phyloP scores from a whole-genome alignment of 1,140 invertebrate genomes.

The Camponotus vicinus region DNA sequence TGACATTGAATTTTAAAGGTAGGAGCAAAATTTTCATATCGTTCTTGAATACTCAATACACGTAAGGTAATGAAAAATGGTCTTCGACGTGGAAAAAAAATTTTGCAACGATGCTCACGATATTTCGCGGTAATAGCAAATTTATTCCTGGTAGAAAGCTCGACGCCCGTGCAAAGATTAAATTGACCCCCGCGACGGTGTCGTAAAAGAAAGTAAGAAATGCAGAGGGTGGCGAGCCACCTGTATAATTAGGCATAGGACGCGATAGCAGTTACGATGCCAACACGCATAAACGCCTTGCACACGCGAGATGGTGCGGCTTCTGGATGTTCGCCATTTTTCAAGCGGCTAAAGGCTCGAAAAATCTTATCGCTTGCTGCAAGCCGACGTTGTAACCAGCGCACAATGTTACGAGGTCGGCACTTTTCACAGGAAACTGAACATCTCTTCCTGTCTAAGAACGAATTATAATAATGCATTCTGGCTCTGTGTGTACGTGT shows the following conservation, averaged over 20 bases:
- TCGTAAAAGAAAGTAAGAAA: slow-evolving; percentile 58
- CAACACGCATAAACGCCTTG: slow-evolving; percentile 67
- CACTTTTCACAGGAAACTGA: slow-evolving; percentile 43
- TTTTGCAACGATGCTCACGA: slow-evolving; percentile 18
- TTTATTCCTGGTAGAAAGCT: slow-evolving; percentile 52
- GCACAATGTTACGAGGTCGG: slow-evolving; percentile 5
- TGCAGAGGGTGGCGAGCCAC: not conserved
- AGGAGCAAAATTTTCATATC: slow-evolving; percentile 27
- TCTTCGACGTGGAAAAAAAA: not conserved
- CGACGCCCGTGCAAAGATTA: slow-evolving; percentile 38
- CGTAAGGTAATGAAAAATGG: slow-evolving; percentile 34
- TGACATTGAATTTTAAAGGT: slow-evolving; percentile 41
- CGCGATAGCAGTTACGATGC: slow-evolving; percentile 68
- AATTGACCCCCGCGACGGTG: slow-evolving; percentile 54
- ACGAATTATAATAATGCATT: slow-evolving; percentile 36
- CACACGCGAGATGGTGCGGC: slow-evolving; percentile 71
- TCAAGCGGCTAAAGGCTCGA: slow-evolving; percentile 40
- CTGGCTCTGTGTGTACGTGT: not conserved
- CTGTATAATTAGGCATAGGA: slow-evolving; percentile 68
- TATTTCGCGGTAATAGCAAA: slow-evolving; percentile 43
- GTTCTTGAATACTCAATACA: slow-evolving; percentile 1
- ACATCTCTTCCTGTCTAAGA: slow-evolving; percentile 46
- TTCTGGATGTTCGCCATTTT: slow-evolving; percentile 62
- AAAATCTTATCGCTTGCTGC: slow-evolving; percentile 54
- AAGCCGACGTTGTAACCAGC: not conserved